Percentiles rank a stretch among this genome's conserved stretches.
Evolutionary conservation across 2,888 invertebrate species (phyloP).

Genomic region (Tipula confusa): DNA sequence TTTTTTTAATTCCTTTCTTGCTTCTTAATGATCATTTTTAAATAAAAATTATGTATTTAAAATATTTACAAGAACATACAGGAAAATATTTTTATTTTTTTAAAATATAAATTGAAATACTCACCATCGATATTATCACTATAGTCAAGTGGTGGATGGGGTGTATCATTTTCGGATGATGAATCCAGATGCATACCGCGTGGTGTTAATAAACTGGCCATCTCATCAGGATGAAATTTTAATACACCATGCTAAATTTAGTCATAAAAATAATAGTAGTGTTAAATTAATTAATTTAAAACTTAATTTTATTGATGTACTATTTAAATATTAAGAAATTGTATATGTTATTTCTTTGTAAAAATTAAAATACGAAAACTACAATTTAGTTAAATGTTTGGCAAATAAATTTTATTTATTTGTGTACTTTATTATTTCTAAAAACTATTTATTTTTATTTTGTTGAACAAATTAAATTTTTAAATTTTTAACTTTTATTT

Average conservation of each 20-base stretch:
- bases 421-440: not conserved
- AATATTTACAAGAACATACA: not conserved
- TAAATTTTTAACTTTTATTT: not conserved
- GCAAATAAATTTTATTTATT: constrained; percentile 1
- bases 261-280: no score
- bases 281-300: not conserved
- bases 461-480: not conserved
- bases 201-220: constrained; percentile 60
- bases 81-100: constrained; percentile 31
- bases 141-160: constrained; percentile 62
- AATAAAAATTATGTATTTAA: not conserved
- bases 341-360: not conserved
- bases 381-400: not conserved
- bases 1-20: not conserved
- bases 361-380: not conserved
- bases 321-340: not conserved
- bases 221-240: constrained; percentile 54
- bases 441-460: not conserved
- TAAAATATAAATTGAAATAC: constrained; percentile 43
- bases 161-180: constrained; percentile 46
- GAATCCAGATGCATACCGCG: constrained; percentile 55
- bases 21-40: constrained; percentile 16
- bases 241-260: constrained; percentile 39
- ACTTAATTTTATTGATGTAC: not conserved
- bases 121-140: constrained; percentile 73